Evolutionary conservation across 2,888 invertebrate genomes (phyloP).

Genomic region (Cylindroiulus punctatus): DNA sequence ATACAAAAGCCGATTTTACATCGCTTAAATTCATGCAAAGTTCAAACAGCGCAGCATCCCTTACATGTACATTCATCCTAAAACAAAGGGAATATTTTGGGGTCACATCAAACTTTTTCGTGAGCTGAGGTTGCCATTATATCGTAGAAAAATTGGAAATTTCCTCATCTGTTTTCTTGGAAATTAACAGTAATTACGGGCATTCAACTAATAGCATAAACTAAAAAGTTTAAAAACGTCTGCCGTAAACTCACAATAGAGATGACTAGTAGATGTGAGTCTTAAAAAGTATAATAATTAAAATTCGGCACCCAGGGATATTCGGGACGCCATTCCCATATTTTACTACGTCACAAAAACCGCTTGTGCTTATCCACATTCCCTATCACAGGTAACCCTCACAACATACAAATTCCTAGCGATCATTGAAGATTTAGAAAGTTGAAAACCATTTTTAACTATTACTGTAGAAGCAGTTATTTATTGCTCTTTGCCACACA

Average conservation of each 20-base stretch:
- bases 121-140: neutral
- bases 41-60: neutral
- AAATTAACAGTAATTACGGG: neutral
- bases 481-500: neutral
- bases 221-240: neutral
- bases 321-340: neutral
- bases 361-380: neutral
- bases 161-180: neutral
- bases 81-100: neutral
- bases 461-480: neutral
- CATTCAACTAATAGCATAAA: neutral
- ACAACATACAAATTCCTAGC: neutral
- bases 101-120: neutral
- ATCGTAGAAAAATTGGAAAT: neutral
- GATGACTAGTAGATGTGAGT: slow-evolving; percentile 6
- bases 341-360: neutral
- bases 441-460: neutral
- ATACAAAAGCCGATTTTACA: slow-evolving; percentile 8
- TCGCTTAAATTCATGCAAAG: neutral
- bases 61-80: neutral
- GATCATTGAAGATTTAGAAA: neutral
- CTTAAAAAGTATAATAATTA: neutral
- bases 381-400: slow-evolving; percentile 32
- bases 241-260: slow-evolving; percentile 1
- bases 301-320: neutral